A percentile compares a stretch with the other conserved stretches of the same genome.
These are phyloP conservation scores for Thecocarcelia acutangulata DNA, from an alignment of 2,888 invertebrate genomes.

Conservation along the genomic window DNA sequence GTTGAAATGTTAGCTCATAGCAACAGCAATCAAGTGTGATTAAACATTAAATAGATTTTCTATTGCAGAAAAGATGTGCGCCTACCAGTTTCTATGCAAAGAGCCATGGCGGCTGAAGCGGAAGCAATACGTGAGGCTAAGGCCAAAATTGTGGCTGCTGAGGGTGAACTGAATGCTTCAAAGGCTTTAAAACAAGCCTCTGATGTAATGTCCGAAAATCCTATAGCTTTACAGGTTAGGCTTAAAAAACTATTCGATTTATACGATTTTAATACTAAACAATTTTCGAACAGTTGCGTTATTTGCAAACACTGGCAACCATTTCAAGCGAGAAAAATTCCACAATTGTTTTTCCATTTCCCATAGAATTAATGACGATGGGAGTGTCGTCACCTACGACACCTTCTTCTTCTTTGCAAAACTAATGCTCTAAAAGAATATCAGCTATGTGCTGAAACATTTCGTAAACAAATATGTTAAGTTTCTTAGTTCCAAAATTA, in stretches of 20 bases:
- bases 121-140: constrained; percentile 76
- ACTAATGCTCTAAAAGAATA: not conserved
- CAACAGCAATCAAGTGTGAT: not conserved
- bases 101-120: constrained; percentile 76
- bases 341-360: constrained; percentile 75
- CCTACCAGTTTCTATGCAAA: constrained; percentile 73
- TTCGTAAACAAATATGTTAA: too few relatives aligned
- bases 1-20: constrained; percentile 90
- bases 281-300: constrained; percentile 71
- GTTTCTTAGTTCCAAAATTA: too few relatives aligned
- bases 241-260: not conserved
- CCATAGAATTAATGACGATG: constrained; percentile 70
- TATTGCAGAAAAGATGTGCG: constrained; percentile 74
- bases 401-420: not conserved
- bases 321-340: constrained; percentile 74
- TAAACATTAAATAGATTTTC: not conserved
- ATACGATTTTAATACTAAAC: not conserved
- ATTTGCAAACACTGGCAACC: constrained; percentile 74
- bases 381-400: not conserved
- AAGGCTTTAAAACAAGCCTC: constrained; percentile 75
- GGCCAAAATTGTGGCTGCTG: constrained; percentile 77
- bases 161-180: constrained; percentile 75
- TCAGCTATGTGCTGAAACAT: too few relatives aligned
- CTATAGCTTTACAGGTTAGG: constrained; percentile 74
- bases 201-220: constrained; percentile 75